A percentile compares a stretch with the other conserved stretches of the same genome.
Evolutionary conservation across 92 coral and sea anemone species (phyloP).

Genomic region (Ricordea florida): DNA sequence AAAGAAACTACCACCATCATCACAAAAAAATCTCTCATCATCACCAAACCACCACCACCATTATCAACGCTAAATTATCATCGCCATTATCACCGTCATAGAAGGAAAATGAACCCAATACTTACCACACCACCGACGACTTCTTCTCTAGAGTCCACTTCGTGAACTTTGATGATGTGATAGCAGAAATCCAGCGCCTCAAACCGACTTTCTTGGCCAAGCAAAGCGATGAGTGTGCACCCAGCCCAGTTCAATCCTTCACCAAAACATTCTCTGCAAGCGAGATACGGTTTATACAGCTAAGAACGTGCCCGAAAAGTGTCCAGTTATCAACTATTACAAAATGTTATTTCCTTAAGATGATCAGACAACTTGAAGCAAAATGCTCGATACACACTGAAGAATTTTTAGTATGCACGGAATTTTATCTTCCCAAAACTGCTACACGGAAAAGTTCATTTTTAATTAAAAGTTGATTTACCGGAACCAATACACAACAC

Average conservation of each 20-base stretch:
- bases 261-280: conserved; percentile 84
- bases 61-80: background rate
- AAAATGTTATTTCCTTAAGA: too few species aligned
- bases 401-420: too few species aligned
- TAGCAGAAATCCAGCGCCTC: conserved; percentile 97
- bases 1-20: too few species aligned
- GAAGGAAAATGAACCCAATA: background rate
- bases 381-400: too few species aligned
- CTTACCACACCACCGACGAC: conserved; percentile 98
- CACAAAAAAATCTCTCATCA: background rate
- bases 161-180: conserved; percentile 93
- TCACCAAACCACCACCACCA: background rate
- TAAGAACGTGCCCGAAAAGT: too few species aligned
- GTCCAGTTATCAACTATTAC: too few species aligned
- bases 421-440: too few species aligned
- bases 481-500: too few species aligned
- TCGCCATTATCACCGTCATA: background rate
- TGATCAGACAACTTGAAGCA: too few species aligned
- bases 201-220: conserved; percentile 89
- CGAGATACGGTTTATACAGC: too few species aligned
- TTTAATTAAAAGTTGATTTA: too few species aligned
- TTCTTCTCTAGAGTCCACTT: conserved; percentile 88
- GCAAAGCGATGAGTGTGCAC: conserved; percentile 83
- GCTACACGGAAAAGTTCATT: too few species aligned
- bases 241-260: conserved; percentile 99